Percentiles rank a stretch among this genome's conserved stretches.
Evolutionary conservation across 23 tunicate species (phyloP).

Genomic region (Diplosoma virens): DNA sequence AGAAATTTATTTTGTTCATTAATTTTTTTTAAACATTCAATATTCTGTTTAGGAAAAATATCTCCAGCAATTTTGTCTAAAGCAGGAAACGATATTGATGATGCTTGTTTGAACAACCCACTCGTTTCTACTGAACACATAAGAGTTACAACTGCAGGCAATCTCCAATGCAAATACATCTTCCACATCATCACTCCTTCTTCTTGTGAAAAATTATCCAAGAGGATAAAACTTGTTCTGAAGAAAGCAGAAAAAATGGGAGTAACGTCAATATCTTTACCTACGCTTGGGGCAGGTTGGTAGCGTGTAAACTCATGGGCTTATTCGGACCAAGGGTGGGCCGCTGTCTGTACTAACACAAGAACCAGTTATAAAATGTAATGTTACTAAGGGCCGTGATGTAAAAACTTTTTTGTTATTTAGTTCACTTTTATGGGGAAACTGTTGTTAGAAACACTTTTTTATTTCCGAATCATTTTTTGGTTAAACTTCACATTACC

Average conservation of each 20-base stretch:
- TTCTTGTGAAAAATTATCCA: neutral
- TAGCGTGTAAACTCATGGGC: too few relatives aligned
- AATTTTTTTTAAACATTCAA: too few relatives aligned
- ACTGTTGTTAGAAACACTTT: too few relatives aligned
- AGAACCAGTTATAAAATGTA: too few relatives aligned
- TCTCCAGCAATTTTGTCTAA: neutral
- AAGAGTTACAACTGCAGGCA: neutral
- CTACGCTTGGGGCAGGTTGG: conserved; percentile 30
- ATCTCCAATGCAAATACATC: conserved; percentile 7
- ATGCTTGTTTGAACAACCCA: neutral
- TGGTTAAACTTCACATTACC: too few relatives aligned
- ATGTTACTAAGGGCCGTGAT: too few relatives aligned
- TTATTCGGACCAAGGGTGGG: too few relatives aligned
- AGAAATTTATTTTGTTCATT: too few relatives aligned
- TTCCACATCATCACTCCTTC: conserved; percentile 5
- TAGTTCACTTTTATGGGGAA: too few relatives aligned
- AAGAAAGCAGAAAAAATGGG: conserved; percentile 3
- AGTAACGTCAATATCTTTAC: conserved; percentile 4
- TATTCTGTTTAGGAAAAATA: conserved; percentile 14
- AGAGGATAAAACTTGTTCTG: neutral
- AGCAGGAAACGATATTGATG: neutral
- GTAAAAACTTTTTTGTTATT: too few relatives aligned
- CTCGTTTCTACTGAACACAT: neutral
- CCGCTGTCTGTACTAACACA: too few relatives aligned
- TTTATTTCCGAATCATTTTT: too few relatives aligned